Conservation (phyloP, 2,888 invertebrate species). For the Leptinotarsa haldemani region DNA sequence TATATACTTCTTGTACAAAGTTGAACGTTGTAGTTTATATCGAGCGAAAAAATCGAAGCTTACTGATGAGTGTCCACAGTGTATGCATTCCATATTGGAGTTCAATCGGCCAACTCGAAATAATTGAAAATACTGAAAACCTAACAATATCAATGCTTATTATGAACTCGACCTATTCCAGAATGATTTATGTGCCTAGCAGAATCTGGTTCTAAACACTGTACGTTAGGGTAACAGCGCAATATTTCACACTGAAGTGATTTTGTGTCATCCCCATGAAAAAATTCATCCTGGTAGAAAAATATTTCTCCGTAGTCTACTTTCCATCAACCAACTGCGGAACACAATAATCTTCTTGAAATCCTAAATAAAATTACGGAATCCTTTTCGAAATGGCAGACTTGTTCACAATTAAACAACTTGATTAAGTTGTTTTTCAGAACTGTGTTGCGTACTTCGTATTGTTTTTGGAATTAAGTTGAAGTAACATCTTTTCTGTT, state of each 20-base stretch:
- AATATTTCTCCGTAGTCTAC: neutral
- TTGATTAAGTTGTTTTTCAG: neutral
- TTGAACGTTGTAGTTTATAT: too few species aligned
- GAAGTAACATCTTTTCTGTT: neutral
- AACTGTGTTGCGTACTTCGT: conserved; percentile 1
- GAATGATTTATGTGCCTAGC: neutral
- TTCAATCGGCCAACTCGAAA: too few species aligned
- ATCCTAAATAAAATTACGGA: neutral
- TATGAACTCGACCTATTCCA: neutral
- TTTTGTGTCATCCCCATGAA: neutral
- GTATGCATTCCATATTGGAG: too few species aligned
- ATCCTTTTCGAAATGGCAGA: neutral
- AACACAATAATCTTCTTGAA: neutral
- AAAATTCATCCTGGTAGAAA: neutral
- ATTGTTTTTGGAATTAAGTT: conserved; percentile 3
- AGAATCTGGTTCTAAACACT: neutral
- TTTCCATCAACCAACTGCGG: neutral
- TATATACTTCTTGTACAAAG: too few species aligned
- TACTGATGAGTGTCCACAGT: too few species aligned
- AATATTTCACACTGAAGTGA: neutral
- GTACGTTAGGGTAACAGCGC: neutral
- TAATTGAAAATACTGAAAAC: too few species aligned
- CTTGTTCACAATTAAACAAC: conserved; percentile 8
- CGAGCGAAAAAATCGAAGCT: too few species aligned
- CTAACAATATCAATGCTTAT: too few species aligned